Conservation (phyloP, 2,888 invertebrate species). For the Physocephala rufipes region DNA sequence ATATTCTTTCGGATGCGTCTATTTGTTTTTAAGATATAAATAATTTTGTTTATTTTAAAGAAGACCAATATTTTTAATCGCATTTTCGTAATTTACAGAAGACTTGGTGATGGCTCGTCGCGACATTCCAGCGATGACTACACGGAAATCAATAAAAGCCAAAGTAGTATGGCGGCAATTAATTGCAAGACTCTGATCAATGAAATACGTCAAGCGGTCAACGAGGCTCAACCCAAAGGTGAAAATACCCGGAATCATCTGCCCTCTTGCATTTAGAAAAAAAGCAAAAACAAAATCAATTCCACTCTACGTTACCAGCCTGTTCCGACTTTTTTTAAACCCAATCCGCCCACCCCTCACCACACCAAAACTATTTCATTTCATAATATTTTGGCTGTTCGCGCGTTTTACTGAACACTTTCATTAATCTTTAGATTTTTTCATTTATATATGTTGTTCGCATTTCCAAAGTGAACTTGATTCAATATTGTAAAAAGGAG, state of each 20-base stretch:
- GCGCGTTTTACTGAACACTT: background rate
- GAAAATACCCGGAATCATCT: conserved; percentile 45
- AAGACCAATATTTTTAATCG: background rate
- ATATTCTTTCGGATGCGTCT: too few species aligned
- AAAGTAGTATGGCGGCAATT: conserved; percentile 74
- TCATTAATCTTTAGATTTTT: background rate
- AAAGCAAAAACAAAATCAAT: conserved; percentile 16
- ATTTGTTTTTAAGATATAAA: too few species aligned
- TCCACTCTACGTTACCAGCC: background rate
- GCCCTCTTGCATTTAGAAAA: conserved; percentile 7
- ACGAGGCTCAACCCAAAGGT: conserved; percentile 89
- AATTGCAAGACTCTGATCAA: conserved; percentile 84
- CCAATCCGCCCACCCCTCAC: background rate
- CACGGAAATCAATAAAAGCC: conserved; percentile 70
- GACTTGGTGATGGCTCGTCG: conserved; percentile 67
- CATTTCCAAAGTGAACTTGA: background rate
- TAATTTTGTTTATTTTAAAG: too few species aligned
- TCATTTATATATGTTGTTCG: conserved; percentile 3
- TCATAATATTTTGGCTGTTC: background rate
- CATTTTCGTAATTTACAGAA: conserved; percentile 50
- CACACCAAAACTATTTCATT: background rate
- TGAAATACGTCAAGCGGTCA: conserved; percentile 88
- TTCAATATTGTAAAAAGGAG: background rate
- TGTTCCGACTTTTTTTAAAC: background rate
- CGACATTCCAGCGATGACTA: conserved; percentile 73